These are phyloP conservation scores for Drosophila gunungcola DNA, from an alignment of 1,140 invertebrate species.

Conservation along the genomic window DNA sequence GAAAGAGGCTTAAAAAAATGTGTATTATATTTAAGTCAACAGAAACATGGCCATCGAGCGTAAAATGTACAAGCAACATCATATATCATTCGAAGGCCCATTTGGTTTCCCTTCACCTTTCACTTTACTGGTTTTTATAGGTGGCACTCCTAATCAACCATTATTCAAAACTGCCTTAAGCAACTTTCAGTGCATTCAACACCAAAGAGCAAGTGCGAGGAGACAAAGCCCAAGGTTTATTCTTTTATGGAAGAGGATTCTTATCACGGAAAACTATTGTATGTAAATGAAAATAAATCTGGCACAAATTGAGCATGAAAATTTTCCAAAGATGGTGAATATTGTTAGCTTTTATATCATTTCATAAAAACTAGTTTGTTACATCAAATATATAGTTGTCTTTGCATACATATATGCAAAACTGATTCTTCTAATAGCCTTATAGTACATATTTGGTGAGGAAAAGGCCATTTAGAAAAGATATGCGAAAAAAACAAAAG, in stretches of 20 bases:
- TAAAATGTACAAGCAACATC: not conserved
- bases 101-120: not conserved
- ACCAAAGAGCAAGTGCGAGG: constrained; percentile 26
- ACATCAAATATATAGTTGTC: constrained; percentile 2
- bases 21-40: not conserved
- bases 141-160: constrained; percentile 11
- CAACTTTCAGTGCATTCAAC: constrained; percentile 29
- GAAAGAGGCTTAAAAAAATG: not conserved
- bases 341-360: not conserved
- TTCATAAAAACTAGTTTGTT: not conserved
- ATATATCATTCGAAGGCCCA: constrained; percentile 1
- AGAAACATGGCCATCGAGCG: not conserved
- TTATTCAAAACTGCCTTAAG: constrained; percentile 26
- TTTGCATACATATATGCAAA: constrained; percentile 14
- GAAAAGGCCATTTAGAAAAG: no score
- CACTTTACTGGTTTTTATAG: constrained; percentile 3
- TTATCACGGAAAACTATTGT: no score
- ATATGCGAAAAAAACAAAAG: no score
- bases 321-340: not conserved
- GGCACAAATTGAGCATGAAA: not conserved
- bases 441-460: no score
- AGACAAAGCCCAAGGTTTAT: constrained; percentile 18
- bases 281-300: not conserved
- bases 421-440: not conserved
- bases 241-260: constrained; percentile 17